Evolutionary conservation across 1,140 invertebrate genomes (phyloP).

Genomic region (Fopius arisanus): DNA sequence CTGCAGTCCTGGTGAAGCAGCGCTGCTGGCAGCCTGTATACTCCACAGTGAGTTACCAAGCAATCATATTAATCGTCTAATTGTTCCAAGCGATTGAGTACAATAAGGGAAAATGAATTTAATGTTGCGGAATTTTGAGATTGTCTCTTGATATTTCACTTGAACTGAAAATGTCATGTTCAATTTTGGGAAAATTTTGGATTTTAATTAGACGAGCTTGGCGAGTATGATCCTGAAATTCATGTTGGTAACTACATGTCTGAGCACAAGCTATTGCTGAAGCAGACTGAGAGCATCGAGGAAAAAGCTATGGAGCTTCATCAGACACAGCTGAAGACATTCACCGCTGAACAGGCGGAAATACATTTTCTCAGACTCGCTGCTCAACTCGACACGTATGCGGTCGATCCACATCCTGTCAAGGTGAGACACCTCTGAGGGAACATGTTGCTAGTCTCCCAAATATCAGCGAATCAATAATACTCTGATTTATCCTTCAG

Average conservation of each 20-base stretch:
- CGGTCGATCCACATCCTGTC: slow-evolving; percentile 97
- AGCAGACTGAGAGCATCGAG: slow-evolving; percentile 91
- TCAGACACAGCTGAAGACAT: slow-evolving; percentile 78
- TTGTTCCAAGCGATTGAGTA: neutral
- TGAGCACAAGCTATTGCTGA: slow-evolving; percentile 89
- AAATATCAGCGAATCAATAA: too few species aligned
- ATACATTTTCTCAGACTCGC: slow-evolving; percentile 87
- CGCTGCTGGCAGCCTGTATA: slow-evolving; percentile 89
- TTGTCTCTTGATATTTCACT: too few species aligned
- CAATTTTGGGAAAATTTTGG: neutral
- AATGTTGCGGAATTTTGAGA: too few species aligned
- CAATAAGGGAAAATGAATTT: neutral
- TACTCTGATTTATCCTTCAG: too few species aligned
- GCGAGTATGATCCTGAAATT: slow-evolving; percentile 90
- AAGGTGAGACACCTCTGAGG: slow-evolving; percentile 73
- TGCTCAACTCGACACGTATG: slow-evolving; percentile 92
- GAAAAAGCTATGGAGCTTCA: slow-evolving; percentile 90
- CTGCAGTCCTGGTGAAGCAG: slow-evolving; percentile 87
- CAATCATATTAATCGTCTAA: neutral
- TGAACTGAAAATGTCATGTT: neutral
- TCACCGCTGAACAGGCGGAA: slow-evolving; percentile 80
- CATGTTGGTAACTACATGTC: slow-evolving; percentile 90
- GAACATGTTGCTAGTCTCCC: too few species aligned
- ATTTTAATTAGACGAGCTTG: slow-evolving; percentile 81
- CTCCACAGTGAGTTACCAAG: slow-evolving; percentile 80